A percentile compares a stretch with the other conserved stretches of the same genome.
Conservation (phyloP, 2,113 vertebrate genomes). For the Gymnarchus niloticus region DNA sequence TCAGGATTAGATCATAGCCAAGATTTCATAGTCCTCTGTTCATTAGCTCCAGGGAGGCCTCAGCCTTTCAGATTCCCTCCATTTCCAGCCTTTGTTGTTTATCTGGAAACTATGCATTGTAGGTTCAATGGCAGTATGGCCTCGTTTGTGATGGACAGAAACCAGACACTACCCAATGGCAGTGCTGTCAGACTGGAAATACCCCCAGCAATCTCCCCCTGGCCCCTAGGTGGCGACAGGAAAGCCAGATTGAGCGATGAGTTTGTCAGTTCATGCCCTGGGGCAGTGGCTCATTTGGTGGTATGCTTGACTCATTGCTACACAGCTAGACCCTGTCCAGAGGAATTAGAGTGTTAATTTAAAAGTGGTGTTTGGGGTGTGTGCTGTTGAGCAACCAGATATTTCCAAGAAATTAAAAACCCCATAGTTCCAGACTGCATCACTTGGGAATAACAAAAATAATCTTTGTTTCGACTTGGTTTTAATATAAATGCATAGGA, state of each 20-base stretch:
- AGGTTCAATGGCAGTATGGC: background rate
- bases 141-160: background rate
- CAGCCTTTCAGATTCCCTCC: background rate
- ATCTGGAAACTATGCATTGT: background rate
- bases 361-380: background rate
- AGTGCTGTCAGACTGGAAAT: background rate
- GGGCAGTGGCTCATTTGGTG: background rate
- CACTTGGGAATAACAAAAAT: conserved; percentile 10
- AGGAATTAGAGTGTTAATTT: background rate
- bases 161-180: background rate
- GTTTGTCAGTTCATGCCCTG: background rate
- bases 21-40: background rate
- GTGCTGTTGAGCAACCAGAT: conserved; percentile 8
- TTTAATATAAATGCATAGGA: background rate
- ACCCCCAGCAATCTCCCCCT: background rate
- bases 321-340: background rate
- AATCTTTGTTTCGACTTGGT: background rate
- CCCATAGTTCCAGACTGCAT: background rate
- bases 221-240: background rate
- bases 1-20: background rate
- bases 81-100: background rate
- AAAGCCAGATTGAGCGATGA: background rate
- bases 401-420: conserved; percentile 11
- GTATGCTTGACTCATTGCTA: background rate
- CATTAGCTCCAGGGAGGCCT: background rate